Percentiles rank a stretch among this genome's conserved stretches.
phyloP scores from a whole-genome alignment of 2,113 vertebrate species.

The Pteruthius melanotis region DNA sequence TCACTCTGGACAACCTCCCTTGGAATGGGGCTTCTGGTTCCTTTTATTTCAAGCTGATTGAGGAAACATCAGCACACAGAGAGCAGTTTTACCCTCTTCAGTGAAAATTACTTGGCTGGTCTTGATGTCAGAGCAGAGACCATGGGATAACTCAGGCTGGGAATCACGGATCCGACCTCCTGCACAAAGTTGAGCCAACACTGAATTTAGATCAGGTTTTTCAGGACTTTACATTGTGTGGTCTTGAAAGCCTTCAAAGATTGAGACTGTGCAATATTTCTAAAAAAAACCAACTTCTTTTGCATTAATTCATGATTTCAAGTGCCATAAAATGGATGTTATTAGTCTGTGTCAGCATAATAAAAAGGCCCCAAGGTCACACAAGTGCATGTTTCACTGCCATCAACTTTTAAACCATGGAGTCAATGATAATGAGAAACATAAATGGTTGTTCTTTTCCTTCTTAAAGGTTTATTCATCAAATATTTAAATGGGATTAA shows the following conservation, averaged over 20 bases:
- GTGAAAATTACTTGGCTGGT: background rate
- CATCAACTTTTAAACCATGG: background rate
- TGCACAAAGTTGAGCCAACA: background rate
- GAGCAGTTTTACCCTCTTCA: background rate
- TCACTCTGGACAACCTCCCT: background rate
- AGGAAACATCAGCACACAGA: background rate
- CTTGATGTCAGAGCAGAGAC: background rate
- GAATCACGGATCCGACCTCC: background rate
- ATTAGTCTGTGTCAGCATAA: background rate
- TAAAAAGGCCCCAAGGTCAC: background rate
- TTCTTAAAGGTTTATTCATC: background rate
- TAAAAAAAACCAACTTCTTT: background rate
- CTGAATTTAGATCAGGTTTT: background rate
- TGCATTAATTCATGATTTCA: background rate
- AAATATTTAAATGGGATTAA: background rate
- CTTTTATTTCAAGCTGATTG: background rate
- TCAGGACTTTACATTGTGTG: background rate
- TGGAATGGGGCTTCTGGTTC: background rate
- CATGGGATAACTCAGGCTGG: background rate
- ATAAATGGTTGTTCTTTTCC: background rate
- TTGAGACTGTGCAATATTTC: background rate
- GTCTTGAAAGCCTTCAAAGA: background rate
- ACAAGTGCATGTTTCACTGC: background rate
- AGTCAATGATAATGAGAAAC: background rate
- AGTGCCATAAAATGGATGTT: background rate